phyloP scores from a whole-genome alignment of 1,140 invertebrate genomes.

The Piezodorus guildinii region DNA sequence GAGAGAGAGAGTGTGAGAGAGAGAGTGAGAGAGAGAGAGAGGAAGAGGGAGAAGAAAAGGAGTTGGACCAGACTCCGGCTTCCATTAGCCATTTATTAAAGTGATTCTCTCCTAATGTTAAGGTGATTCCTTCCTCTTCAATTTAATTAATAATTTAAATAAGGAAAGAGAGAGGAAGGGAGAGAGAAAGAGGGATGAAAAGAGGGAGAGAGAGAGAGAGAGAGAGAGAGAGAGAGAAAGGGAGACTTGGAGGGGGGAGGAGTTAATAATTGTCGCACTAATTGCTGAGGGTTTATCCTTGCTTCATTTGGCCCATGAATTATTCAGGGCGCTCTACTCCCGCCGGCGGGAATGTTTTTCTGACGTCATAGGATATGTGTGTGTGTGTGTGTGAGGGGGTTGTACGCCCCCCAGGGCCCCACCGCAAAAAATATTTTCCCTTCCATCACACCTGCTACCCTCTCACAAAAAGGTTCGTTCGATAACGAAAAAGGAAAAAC shows the following conservation, averaged over 20 bases:
- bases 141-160: slow-evolving; percentile 1
- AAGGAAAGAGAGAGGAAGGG: not conserved
- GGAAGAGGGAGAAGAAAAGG: not conserved
- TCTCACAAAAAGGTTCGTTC: too few relatives aligned
- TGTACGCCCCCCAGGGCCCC: too few relatives aligned
- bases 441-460: too few relatives aligned
- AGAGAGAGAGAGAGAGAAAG: not conserved
- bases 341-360: too few relatives aligned
- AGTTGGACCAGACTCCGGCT: too few relatives aligned
- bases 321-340: too few relatives aligned
- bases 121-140: slow-evolving; percentile 1
- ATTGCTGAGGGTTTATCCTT: too few relatives aligned
- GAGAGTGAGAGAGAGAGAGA: not conserved
- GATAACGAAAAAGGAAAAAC: too few relatives aligned
- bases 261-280: not conserved
- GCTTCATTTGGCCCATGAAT: too few relatives aligned
- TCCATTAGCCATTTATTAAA: not conserved
- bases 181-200: not conserved
- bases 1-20: not conserved
- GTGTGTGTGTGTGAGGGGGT: too few relatives aligned
- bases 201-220: not conserved
- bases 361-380: too few relatives aligned
- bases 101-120: not conserved
- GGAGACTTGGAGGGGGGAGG: not conserved
- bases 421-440: too few relatives aligned